Evolutionary conservation across 2,113 vertebrate genomes (phyloP), one percentile per base, ranked within the genome.

Genomic region (Oenanthe melanoleuca): DNA sequence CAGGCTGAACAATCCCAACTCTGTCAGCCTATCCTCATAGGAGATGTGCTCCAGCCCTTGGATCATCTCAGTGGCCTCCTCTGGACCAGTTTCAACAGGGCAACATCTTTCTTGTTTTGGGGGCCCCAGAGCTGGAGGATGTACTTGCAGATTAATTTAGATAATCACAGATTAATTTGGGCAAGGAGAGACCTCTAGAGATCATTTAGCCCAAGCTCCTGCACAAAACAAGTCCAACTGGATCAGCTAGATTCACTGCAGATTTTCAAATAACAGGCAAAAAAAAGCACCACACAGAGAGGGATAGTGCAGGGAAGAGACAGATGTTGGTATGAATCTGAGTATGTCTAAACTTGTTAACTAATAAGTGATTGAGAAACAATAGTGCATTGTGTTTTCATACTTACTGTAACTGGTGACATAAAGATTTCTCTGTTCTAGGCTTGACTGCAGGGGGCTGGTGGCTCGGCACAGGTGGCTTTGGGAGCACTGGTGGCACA

Each of bases 331-430:
- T 20, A 31, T 17, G 49, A 78, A 60, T 24, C 5, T 53, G 26
- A 90, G 22, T 26, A 31, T 4, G 20, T 33, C 40, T 44, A 45
- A 77, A 55, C 12, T 6, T 52, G 17, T 57, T 72, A 72, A 25
- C 22, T 65, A 75, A 57, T 9, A 59, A 23, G 8, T 22, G 15
- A 42, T 1, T 24, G 38, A 52, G 84, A 75, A 79, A 37, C 22
- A 22, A 20, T 1, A 56, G 5, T 5, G 7, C 31, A 23, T 12
- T 84, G 42, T 73, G n/a, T 67, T 83, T 72, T 56, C 61, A 52
- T 71, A 97, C 98, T 98, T 98, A 98, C 98, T 98, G 97, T 84
- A 98, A 96, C 63, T 97, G 95, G 19, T 96, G 93, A 55, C 92
- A 95, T 0, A 33, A 55, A 12, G 88, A 67, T 42, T 94, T 98